These are phyloP conservation scores for Drosophila trapezifrons DNA, from an alignment of 1,140 invertebrate species.

Conservation along the genomic window DNA sequence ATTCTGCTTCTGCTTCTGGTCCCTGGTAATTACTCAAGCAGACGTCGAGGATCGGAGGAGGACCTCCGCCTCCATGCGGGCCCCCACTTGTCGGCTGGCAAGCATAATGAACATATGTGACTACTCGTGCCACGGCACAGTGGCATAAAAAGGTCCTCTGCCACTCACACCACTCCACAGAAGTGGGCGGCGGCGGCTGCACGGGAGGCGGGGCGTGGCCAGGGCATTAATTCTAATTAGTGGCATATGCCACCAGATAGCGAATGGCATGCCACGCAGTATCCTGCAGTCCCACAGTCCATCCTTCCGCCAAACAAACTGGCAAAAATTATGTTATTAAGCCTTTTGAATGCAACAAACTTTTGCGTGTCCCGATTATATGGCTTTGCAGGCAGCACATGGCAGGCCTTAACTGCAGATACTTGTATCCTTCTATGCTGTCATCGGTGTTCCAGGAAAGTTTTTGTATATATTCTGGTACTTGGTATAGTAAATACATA, in stretches of 20 bases:
- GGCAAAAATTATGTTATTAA: slow-evolving; percentile 74
- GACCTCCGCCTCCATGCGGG: slow-evolving; percentile 26
- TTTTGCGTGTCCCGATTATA: slow-evolving; percentile 49
- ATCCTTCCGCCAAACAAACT: slow-evolving; percentile 22
- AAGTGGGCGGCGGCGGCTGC: slow-evolving; percentile 19
- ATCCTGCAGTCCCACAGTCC: slow-evolving; percentile 4
- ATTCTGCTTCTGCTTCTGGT: slow-evolving; percentile 50
- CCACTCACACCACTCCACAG: slow-evolving; percentile 51
- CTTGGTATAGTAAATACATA: not conserved
- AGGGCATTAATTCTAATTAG: slow-evolving; percentile 73
- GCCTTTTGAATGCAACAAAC: slow-evolving; percentile 66
- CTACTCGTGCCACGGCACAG: slow-evolving; percentile 59
- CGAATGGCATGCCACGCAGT: slow-evolving; percentile 17
- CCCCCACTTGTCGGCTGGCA: slow-evolving; percentile 67
- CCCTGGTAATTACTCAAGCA: slow-evolving; percentile 78
- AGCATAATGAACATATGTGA: slow-evolving; percentile 75
- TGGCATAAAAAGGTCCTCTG: slow-evolving; percentile 72
- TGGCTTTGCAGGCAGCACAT: not conserved
- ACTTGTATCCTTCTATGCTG: not conserved
- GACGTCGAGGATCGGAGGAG: slow-evolving; percentile 66
- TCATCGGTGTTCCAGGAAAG: not conserved
- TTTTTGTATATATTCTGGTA: not conserved
- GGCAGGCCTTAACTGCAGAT: slow-evolving; percentile 2
- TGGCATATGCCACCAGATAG: slow-evolving; percentile 65
- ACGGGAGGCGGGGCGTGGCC: slow-evolving; percentile 23